Conservation (phyloP, 2,113 vertebrate genomes). For the Dicrurus megarhynchus region DNA sequence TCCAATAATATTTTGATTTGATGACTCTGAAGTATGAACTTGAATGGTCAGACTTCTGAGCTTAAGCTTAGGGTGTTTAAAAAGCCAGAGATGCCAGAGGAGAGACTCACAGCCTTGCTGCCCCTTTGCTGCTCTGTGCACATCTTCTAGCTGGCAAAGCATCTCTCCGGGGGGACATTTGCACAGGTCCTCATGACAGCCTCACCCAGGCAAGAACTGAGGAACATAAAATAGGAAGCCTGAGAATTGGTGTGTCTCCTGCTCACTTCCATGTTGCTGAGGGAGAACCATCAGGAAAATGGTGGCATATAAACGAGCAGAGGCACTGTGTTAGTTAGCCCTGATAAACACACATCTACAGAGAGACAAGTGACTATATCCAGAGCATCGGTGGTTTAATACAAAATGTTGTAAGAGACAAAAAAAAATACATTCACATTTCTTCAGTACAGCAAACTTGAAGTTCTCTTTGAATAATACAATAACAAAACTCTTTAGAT, state of each 20-base stretch:
- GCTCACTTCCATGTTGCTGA: fast-evolving
- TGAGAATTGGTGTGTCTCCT: background rate
- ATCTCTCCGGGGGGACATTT: fast-evolving
- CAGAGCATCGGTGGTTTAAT: background rate
- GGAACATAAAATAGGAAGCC: background rate
- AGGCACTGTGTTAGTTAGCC: background rate
- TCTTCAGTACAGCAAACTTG: background rate
- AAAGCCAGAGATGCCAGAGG: background rate
- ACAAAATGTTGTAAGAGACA: background rate
- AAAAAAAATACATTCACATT: background rate
- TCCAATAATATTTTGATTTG: slow-evolving; percentile 5
- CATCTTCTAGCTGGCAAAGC: background rate
- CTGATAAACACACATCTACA: background rate
- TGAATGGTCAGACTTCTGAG: background rate
- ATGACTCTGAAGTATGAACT: background rate
- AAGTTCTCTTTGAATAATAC: background rate
- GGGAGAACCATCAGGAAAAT: background rate
- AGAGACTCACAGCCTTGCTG: background rate
- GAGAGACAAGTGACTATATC: background rate
- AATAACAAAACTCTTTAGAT: background rate
- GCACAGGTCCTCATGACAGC: background rate
- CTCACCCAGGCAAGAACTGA: background rate
- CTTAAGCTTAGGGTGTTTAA: background rate
- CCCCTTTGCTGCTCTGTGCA: background rate
- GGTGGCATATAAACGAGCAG: background rate